Percentiles rank a stretch among this genome's conserved stretches.
These are phyloP conservation scores for Rhagologus leucostigma DNA, from an alignment of 2,113 vertebrate genomes.

Conservation along the genomic window DNA sequence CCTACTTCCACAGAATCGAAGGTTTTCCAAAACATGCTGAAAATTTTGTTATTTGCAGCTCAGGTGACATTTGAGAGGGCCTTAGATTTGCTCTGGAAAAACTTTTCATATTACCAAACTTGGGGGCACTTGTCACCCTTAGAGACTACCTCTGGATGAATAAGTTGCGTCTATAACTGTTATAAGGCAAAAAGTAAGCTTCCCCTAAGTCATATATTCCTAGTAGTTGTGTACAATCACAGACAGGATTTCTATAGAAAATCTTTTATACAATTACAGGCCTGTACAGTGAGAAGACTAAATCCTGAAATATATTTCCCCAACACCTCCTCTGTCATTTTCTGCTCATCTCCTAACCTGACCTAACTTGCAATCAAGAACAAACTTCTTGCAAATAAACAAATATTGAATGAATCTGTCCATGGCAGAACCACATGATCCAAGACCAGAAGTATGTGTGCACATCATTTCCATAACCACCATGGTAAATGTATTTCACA, in stretches of 20 bases:
- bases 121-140: not conserved
- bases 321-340: not conserved
- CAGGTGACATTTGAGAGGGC: not conserved
- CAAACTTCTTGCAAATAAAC: not conserved
- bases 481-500: not conserved
- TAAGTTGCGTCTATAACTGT: not conserved
- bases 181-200: not conserved
- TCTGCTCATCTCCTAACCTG: not conserved
- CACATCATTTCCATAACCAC: not conserved
- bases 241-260: not conserved
- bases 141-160: not conserved
- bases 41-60: not conserved
- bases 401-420: not conserved
- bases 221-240: not conserved
- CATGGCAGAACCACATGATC: rapidly evolving
- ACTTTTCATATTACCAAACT: not conserved
- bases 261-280: not conserved
- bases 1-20: not conserved
- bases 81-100: not conserved
- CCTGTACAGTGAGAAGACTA: not conserved
- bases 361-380: not conserved
- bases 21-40: not conserved
- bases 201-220: not conserved
- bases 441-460: not conserved
- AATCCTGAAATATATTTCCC: not conserved